Base-by-base conservation (phyloP, 1,140 invertebrate species). In the Lucilia cuprina region DNA sequence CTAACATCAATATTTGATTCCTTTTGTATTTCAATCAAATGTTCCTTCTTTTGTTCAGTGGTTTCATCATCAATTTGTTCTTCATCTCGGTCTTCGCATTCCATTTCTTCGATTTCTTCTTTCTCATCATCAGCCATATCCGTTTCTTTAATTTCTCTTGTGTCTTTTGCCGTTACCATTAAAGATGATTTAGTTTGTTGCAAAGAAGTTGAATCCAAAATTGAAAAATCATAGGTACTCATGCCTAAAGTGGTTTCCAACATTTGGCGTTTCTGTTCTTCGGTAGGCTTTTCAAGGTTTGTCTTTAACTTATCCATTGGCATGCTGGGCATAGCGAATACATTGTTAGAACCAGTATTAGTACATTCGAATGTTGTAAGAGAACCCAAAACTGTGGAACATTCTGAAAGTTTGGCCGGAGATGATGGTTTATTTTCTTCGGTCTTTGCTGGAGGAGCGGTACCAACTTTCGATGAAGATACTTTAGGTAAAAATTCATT, bases 221-320 rank as follows among this genome's bases (percentile, higher is more conserved):
- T 35, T 8, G 84, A 88, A 14, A 87, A 82, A 30, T 90, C 89
- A 47, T 89, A 90, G 12, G 84, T 86, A 80, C 88, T 87, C 89
- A 90, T 90, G 25, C 85, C 87, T 75, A 90, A 83, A 3, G 89
- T 90, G 12, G 89, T 90, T 83, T 90, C 87, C 19, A 89, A n/a
- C 85, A 89, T 86, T 17, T 85, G 85, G 0, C 41, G 70, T 2
- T 60, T 30, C n/a, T 84, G 86, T 10, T 83, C 55, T 21, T 65
- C 82, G 0, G 74, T 12, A 4, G 70, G 25, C 8, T 60, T 49
- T 2, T 65, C 84, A 7, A 5, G 19, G 7, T 7, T n/a, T 60
- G 55, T 5, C 10, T 47, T 25, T 3, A 10, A 0, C 2, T 49
- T 25, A 21, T 49, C 35, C n/a, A 8, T 12, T 3, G 77, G 41